Evolutionary conservation across 1,140 invertebrate genomes (phyloP).

Genomic region (Paracyclopina nana): DNA sequence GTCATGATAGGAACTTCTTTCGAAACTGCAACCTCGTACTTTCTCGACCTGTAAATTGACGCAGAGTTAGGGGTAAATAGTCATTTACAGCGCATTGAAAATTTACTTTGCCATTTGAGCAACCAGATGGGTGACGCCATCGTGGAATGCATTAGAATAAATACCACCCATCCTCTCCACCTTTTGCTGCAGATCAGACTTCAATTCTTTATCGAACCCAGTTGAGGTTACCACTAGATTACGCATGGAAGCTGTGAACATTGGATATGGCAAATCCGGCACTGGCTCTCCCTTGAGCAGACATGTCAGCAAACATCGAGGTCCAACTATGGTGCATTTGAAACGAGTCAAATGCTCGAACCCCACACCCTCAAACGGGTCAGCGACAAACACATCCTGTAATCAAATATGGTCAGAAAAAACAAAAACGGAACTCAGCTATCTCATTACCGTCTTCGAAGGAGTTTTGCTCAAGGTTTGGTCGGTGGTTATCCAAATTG

Average conservation of each 20-base stretch:
- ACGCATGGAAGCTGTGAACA: slow-evolving; percentile 59
- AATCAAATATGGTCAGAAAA: neutral
- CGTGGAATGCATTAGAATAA: slow-evolving; percentile 44
- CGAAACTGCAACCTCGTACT: slow-evolving; percentile 52
- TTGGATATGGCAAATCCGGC: slow-evolving; percentile 46
- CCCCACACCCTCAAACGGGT: slow-evolving; percentile 43
- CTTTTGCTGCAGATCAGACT: slow-evolving; percentile 43
- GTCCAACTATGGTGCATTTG: slow-evolving; percentile 41
- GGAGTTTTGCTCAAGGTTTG: neutral
- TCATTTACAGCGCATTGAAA: neutral
- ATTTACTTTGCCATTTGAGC: slow-evolving; percentile 31
- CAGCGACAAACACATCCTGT: slow-evolving; percentile 46
- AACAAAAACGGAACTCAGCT: neutral
- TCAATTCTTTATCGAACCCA: slow-evolving; percentile 37
- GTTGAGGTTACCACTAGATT: slow-evolving; percentile 48
- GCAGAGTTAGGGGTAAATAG: neutral
- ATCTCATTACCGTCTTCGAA: neutral
- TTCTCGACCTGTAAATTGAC: slow-evolving; percentile 41
- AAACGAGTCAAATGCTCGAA: slow-evolving; percentile 38
- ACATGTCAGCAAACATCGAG: slow-evolving; percentile 52
- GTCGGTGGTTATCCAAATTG: neutral
- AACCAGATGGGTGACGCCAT: slow-evolving; percentile 57
- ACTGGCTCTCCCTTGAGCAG: slow-evolving; percentile 45
- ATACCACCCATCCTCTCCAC: slow-evolving; percentile 64
- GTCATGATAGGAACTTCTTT: slow-evolving; percentile 49